These are phyloP conservation scores for Rhabdomys pumilio DNA, from an alignment of 2,797 vertebrate genomes.

Conservation along the genomic window DNA sequence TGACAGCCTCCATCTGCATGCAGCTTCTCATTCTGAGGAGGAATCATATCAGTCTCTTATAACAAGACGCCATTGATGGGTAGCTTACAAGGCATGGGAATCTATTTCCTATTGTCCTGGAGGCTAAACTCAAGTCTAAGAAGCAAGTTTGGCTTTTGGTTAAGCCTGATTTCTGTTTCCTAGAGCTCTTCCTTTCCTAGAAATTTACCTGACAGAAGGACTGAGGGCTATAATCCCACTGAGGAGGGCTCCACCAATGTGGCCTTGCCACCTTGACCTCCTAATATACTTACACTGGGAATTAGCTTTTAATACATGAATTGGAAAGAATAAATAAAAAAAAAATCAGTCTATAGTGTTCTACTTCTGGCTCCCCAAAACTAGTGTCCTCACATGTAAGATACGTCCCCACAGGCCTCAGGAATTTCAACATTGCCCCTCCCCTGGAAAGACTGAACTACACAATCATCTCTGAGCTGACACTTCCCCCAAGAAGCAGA, in stretches of 20 bases:
- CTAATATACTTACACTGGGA: not conserved
- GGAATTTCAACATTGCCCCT: not conserved
- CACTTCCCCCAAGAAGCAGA: not conserved
- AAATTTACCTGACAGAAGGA: not conserved
- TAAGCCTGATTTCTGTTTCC: not conserved
- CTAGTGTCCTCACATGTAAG: not conserved
- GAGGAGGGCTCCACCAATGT: not conserved
- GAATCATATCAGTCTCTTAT: not conserved
- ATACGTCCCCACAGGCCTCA: not conserved
- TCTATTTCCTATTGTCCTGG: not conserved
- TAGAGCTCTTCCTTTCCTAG: not conserved
- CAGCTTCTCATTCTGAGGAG: not conserved
- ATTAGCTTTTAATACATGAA: not conserved
- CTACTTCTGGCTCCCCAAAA: not conserved
- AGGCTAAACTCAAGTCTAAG: not conserved
- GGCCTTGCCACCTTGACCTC: not conserved
- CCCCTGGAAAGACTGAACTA: not conserved
- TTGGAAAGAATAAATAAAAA: not conserved
- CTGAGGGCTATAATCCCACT: not conserved
- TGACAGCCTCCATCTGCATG: not conserved
- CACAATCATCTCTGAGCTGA: no score
- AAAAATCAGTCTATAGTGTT: not conserved
- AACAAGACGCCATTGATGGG: not conserved
- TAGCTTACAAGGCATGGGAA: not conserved
- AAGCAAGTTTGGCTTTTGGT: not conserved